Conservation (phyloP, 2,797 vertebrate genomes). For the Xenopus petersii region DNA sequence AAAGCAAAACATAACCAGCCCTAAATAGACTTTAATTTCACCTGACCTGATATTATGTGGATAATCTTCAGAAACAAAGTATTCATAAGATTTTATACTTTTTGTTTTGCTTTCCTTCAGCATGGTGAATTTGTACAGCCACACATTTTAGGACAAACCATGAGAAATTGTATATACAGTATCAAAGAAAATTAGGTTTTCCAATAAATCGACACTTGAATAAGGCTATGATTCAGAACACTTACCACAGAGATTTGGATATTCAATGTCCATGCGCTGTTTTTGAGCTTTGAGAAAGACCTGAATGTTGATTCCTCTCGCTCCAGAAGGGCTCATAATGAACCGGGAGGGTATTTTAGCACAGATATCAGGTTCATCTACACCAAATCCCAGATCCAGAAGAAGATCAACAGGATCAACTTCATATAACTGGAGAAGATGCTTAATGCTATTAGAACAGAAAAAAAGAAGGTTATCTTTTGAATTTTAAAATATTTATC, state of each 20-base stretch:
- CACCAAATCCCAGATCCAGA: constrained; percentile 86
- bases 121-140: too few relatives aligned
- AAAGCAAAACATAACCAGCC: too few relatives aligned
- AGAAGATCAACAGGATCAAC: constrained; percentile 87
- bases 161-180: too few relatives aligned
- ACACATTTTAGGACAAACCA: too few relatives aligned
- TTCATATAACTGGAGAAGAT: constrained; percentile 75
- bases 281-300: constrained; percentile 85
- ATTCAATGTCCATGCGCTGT: constrained; percentile 76
- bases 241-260: constrained; percentile 76
- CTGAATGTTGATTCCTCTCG: constrained; percentile 76
- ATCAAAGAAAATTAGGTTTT: too few relatives aligned
- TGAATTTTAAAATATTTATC: too few relatives aligned
- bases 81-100: too few relatives aligned
- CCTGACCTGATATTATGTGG: too few relatives aligned
- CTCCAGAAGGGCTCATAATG: constrained; percentile 75
- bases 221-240: background rate
- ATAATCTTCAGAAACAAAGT: too few relatives aligned
- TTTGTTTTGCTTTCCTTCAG: too few relatives aligned
- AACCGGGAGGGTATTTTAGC: constrained; percentile 84
- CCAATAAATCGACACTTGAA: background rate
- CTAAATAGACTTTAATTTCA: too few relatives aligned
- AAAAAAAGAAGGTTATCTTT: constrained; percentile 37
- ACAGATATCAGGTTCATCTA: constrained; percentile 79
- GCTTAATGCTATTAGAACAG: constrained; percentile 64